Percentiles rank a stretch among this genome's conserved stretches.
Evolutionary conservation across 2,888 invertebrate species (phyloP).

Genomic region (Allacma fusca): DNA sequence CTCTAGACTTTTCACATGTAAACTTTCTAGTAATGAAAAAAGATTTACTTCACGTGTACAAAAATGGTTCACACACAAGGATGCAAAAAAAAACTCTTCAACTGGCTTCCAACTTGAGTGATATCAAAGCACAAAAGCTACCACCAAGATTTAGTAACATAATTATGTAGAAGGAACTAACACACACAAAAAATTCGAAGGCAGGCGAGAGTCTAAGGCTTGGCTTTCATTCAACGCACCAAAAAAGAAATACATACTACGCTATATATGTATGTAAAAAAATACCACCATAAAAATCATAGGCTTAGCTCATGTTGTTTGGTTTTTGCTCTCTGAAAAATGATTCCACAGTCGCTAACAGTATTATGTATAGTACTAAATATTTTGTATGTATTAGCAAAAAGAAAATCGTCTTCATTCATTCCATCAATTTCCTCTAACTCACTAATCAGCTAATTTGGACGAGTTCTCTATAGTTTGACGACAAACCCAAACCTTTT

Average conservation of each 20-base stretch:
- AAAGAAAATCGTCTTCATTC: background rate
- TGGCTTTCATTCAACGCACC: background rate
- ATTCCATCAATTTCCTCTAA: background rate
- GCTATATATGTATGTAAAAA: too few relatives aligned
- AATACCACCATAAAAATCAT: too few relatives aligned
- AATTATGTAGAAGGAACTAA: background rate
- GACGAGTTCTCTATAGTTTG: background rate
- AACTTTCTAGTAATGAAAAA: too few relatives aligned
- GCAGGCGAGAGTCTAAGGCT: background rate
- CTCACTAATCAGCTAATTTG: background rate
- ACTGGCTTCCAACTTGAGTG: too few relatives aligned
- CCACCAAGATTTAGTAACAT: background rate
- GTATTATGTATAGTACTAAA: too few relatives aligned
- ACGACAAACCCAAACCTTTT: constrained; percentile 7
- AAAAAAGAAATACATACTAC: background rate
- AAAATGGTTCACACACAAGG: too few relatives aligned
- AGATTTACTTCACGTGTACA: too few relatives aligned
- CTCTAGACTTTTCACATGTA: too few relatives aligned
- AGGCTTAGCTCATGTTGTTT: too few relatives aligned
- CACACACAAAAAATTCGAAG: background rate
- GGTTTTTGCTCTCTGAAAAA: too few relatives aligned
- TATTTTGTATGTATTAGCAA: background rate
- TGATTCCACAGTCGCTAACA: too few relatives aligned
- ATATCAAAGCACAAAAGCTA: background rate
- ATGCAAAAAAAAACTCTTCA: too few relatives aligned